phyloP scores from a whole-genome alignment of 2,113 vertebrate species.

The Microtus oregoni region DNA sequence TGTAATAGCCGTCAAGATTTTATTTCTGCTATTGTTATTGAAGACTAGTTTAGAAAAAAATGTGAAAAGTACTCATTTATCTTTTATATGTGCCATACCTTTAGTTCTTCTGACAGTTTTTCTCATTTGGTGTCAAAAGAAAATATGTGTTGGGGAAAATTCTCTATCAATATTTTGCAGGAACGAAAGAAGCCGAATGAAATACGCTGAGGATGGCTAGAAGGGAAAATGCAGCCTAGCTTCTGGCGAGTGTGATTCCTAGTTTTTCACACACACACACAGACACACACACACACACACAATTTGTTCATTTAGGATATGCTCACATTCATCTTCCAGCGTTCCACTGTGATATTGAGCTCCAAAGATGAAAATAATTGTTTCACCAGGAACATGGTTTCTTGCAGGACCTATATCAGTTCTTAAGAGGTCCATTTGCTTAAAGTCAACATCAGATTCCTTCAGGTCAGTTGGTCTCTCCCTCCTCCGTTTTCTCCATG shows the following conservation, averaged over 20 bases:
- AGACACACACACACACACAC: no score
- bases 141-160: conserved; percentile 66
- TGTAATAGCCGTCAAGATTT: conserved; percentile 51
- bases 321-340: conserved; percentile 15
- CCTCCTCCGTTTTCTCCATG: conserved; percentile 26
- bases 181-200: conserved; percentile 73
- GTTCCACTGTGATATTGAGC: conserved; percentile 53
- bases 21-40: conserved; percentile 67
- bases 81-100: conserved; percentile 60
- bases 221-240: conserved; percentile 44
- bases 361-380: conserved; percentile 58
- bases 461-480: conserved; percentile 65
- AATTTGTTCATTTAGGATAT: conserved; percentile 54
- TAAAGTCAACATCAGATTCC: conserved; percentile 60
- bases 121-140: conserved; percentile 72
- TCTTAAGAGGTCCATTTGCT: conserved; percentile 41
- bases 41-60: conserved; percentile 54
- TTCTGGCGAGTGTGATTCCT: conserved; percentile 41
- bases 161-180: conserved; percentile 67
- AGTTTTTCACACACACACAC: conserved; percentile 26
- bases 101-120: conserved; percentile 71
- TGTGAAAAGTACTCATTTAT: conserved; percentile 57
- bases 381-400: conserved; percentile 63
- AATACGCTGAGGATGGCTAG: conserved; percentile 53
- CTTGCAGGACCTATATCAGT: conserved; percentile 12